Base-by-base conservation (phyloP, 2,797 vertebrate genomes). In the Peromyscus melanophrys region DNA sequence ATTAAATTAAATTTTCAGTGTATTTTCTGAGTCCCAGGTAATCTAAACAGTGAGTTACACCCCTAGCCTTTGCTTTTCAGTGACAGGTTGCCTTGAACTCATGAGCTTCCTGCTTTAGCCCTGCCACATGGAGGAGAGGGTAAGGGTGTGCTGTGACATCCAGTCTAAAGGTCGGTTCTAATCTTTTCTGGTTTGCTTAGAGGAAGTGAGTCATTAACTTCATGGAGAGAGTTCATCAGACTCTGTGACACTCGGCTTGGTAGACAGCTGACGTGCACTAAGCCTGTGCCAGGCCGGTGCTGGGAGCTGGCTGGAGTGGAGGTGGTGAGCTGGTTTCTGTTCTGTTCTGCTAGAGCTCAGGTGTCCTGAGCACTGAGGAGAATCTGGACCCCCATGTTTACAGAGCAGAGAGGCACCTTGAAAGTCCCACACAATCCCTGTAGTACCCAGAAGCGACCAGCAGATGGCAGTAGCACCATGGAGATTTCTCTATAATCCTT, bases 381-480 rank as follows among this genome's bases (percentile, higher is more conserved):
- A 19, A 49, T 71, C 65, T 29, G 46, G 46, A 23, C 8, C 23
- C 46, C 83, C 43, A n/a, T 19, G 37, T 49, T n/a, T 10, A 31
- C 21, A 49, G 82, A 65, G 49, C 43, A 52, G 43, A 86, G 31
- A 16, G 83, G 19, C 61, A 11, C 27, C 59, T n/a, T 1, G 13
- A 29, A 17, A 43, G 57, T 1, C 10, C 63, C 61, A 1, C 23
- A 4, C n/a, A 63, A 34, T 49, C 23, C 14, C 43, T 83, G 95
- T 40, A 96, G 77, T 95, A 75, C 40, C 17, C 14, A 4, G 46
- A 25, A 16, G 0, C 17, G 73, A 82, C 93, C 96, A 96, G 82
- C 73, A 97, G 97, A 57, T 85, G 97, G 89, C 94, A 86, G 34
- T 85, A 5, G 46, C 3, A 5, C 31, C 73, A 0, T 52, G 59